These are phyloP conservation scores for Diaphora mendica DNA, from an alignment of 2,888 invertebrate species.

Conservation along the genomic window DNA sequence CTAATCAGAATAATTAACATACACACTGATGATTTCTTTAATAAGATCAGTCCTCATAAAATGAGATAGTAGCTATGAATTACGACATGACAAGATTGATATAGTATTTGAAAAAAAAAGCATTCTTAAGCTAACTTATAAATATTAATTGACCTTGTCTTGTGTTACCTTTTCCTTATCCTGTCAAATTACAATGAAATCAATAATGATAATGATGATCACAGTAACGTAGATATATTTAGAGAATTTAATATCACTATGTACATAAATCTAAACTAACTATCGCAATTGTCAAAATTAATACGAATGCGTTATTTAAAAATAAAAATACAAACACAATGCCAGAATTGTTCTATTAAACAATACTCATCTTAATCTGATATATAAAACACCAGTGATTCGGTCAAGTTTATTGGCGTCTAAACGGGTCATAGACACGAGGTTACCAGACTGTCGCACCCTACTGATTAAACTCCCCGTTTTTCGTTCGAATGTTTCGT, in stretches of 20 bases:
- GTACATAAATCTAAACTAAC: neutral
- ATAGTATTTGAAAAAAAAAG: no score
- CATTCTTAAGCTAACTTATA: no score
- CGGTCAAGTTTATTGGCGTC: constrained; percentile 14
- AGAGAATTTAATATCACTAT: neutral
- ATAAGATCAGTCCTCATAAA: no score
- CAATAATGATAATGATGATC: no score
- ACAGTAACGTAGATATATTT: neutral
- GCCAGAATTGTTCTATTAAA: no score
- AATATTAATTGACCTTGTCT: no score
- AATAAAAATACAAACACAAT: neutral
- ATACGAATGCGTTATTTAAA: neutral
- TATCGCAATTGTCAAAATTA: neutral
- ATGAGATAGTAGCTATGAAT: no score
- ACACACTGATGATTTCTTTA: no score
- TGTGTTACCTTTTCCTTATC: no score
- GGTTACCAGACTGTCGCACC: constrained; percentile 65
- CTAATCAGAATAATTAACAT: no score
- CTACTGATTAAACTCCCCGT: constrained; percentile 61
- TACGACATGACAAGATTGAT: no score
- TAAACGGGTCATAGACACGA: constrained; percentile 55
- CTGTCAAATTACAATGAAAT: no score
- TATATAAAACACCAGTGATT: constrained; percentile 4
- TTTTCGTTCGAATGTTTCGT: constrained; percentile 51
- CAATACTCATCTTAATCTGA: neutral